phyloP scores from a whole-genome alignment of 2,888 invertebrate genomes.

The Stenodema calcarata region DNA sequence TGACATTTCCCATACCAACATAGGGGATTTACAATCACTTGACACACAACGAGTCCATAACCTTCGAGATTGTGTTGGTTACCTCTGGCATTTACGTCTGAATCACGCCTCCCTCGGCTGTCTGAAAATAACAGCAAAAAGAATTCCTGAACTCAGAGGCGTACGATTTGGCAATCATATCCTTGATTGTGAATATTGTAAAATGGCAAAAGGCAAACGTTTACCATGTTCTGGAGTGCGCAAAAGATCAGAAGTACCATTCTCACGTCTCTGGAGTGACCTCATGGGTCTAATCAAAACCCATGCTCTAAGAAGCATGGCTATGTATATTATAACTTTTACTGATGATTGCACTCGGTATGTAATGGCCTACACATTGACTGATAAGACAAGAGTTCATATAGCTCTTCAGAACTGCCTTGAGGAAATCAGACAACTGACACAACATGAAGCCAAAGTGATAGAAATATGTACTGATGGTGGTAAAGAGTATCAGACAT shows the following conservation, averaged over 20 bases:
- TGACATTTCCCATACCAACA: too few species aligned
- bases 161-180: not conserved
- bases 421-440: not conserved
- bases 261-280: not conserved
- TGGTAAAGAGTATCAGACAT: too few species aligned
- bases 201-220: not conserved
- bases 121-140: not conserved
- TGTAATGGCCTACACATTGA: not conserved
- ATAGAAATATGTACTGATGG: too few species aligned
- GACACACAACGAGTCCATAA: too few species aligned
- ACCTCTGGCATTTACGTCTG: not conserved
- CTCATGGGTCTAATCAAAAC: constrained; percentile 16
- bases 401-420: not conserved
- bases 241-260: not conserved
- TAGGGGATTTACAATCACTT: too few species aligned
- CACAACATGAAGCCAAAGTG: too few species aligned
- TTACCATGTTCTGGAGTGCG: not conserved
- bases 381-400: not conserved
- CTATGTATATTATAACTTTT: not conserved
- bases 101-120: not conserved
- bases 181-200: not conserved
- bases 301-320: too few species aligned
- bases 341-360: constrained; percentile 5
- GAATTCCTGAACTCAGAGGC: not conserved
- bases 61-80: not conserved